Evolutionary conservation across 2,113 vertebrate genomes (phyloP).

Genomic region (Recurvirostra avosetta): DNA sequence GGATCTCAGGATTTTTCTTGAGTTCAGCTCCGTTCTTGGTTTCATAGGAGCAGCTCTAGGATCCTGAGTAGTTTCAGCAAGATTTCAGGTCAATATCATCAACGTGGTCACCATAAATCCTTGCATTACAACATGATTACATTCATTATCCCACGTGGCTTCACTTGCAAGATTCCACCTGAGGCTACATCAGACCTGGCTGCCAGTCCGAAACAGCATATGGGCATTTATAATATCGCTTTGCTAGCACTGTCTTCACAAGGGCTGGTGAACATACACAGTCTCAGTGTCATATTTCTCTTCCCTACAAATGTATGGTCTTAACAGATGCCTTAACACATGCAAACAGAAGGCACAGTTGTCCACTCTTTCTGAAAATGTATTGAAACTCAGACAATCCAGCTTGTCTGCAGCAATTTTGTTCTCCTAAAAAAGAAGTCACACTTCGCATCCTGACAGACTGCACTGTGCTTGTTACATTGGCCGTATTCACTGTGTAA

Average conservation of each 20-base stretch:
- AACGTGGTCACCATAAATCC: background rate
- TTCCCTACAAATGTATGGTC: background rate
- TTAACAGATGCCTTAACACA: background rate
- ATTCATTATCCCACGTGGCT: background rate
- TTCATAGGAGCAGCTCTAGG: background rate
- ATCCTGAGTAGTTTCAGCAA: background rate
- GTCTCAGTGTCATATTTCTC: background rate
- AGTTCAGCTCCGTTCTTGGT: background rate
- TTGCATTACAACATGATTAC: background rate
- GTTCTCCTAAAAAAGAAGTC: background rate
- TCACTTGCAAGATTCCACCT: background rate
- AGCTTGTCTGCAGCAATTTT: accelerated
- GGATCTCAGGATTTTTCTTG: background rate
- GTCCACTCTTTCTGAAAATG: background rate
- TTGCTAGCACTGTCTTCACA: background rate
- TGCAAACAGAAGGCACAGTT: background rate
- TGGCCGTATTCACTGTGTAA: background rate
- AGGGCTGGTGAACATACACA: background rate
- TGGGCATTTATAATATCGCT: background rate
- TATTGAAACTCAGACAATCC: background rate
- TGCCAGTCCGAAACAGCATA: background rate
- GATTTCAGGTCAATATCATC: background rate
- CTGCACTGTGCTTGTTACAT: background rate
- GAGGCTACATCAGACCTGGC: background rate
- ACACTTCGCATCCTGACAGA: background rate